Evolutionary conservation across 2,113 vertebrate genomes (phyloP).

Genomic region (Anoura caudifer): DNA sequence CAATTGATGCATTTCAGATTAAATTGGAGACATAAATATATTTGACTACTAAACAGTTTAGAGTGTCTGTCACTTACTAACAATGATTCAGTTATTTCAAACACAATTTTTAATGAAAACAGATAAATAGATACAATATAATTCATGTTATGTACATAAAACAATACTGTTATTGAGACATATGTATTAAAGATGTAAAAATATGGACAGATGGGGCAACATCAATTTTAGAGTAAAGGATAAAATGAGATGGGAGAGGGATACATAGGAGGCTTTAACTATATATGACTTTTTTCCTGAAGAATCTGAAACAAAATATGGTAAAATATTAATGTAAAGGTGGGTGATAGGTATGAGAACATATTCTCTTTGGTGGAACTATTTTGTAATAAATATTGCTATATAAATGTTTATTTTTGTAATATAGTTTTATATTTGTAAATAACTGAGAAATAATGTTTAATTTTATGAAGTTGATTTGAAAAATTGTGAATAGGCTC

Average conservation of each 20-base stretch:
- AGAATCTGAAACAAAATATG: background rate
- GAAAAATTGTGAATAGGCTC: background rate
- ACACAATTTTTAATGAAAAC: background rate
- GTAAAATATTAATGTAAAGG: background rate
- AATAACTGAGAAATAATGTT: constrained; percentile 23
- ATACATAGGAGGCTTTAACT: background rate
- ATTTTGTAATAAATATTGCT: background rate
- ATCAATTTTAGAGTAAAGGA: background rate
- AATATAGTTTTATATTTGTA: too few relatives aligned
- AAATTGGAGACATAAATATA: background rate
- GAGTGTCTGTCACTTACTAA: background rate
- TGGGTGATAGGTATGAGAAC: background rate
- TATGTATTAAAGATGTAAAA: background rate
- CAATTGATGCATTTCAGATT: background rate
- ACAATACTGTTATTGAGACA: background rate
- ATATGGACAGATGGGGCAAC: background rate
- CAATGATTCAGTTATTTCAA: background rate
- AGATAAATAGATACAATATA: background rate
- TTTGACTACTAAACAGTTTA: background rate
- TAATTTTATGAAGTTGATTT: background rate
- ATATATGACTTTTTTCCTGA: background rate
- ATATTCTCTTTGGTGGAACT: background rate
- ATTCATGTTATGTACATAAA: background rate
- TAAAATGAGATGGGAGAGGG: background rate
- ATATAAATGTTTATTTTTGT: background rate